Conservation (phyloP, 2,797 vertebrate species). For the Eulemur coronatus region DNA sequence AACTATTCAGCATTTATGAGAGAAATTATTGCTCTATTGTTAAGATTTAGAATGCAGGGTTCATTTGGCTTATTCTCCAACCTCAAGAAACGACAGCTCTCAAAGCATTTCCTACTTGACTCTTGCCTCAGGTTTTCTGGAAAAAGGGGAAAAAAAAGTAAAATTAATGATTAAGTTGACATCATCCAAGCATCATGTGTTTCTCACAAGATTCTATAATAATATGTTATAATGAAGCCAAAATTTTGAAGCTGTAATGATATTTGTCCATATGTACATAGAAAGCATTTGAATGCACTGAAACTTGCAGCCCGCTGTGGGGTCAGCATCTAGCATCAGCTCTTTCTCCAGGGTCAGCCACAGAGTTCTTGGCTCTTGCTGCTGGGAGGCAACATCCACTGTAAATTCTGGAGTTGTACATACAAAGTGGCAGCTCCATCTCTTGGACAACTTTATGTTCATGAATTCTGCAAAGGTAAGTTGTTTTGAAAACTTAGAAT, state of each 20-base stretch:
- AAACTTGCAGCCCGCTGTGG: background rate
- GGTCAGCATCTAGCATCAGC: background rate
- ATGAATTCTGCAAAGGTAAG: background rate
- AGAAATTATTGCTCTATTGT: slow-evolving; percentile 36
- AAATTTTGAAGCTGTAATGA: background rate
- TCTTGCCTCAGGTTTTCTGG: background rate
- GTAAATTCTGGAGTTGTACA: background rate
- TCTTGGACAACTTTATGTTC: background rate
- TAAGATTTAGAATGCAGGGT: background rate
- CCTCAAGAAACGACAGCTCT: background rate
- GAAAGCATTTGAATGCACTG: background rate
- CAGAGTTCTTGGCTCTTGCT: background rate
- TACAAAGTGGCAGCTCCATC: background rate
- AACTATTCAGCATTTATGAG: background rate
- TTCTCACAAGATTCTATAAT: background rate
- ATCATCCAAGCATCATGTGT: background rate
- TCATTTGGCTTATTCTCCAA: background rate
- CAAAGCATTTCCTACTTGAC: background rate
- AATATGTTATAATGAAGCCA: background rate
- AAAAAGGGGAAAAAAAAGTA: background rate
- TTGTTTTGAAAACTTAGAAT: background rate
- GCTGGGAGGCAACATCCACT: background rate
- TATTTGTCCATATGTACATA: background rate
- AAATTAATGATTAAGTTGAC: background rate
- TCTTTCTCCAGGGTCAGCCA: background rate